Evolutionary conservation across 37 sponge, comb jelly and placozoan genomes (phyloP).

Genomic region (Aphrocallistes beatrix): DNA sequence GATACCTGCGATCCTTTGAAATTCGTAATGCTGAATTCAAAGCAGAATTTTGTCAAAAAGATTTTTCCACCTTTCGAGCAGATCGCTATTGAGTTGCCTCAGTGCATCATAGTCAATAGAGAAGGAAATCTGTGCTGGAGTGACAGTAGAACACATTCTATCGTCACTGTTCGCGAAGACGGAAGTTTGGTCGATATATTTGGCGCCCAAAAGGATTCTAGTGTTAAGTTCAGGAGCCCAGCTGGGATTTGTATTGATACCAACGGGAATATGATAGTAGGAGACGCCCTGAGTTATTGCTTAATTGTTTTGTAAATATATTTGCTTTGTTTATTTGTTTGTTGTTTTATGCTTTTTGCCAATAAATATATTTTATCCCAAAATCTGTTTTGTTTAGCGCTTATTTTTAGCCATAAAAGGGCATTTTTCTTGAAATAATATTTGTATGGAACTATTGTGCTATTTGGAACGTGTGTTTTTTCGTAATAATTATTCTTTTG

Average conservation of each 20-base stretch:
- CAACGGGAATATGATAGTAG: neutral
- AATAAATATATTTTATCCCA: too few species aligned
- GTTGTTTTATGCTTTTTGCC: too few species aligned
- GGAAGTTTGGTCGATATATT: neutral
- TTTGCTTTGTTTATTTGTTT: neutral
- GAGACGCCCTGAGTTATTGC: neutral
- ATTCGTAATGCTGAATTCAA: neutral
- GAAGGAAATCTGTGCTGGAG: neutral
- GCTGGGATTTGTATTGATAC: neutral
- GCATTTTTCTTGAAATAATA: too few species aligned
- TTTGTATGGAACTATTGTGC: too few species aligned
- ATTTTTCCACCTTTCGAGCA: slow-evolving; percentile 13
- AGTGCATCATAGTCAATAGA: neutral
- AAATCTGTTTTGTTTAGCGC: too few species aligned
- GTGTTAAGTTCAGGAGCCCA: neutral
- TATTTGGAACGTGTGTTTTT: too few species aligned
- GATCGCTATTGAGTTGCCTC: neutral
- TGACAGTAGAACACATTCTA: neutral
- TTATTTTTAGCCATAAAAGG: too few species aligned
- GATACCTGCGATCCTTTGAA: neutral
- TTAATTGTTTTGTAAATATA: neutral
- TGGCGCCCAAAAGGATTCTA: neutral
- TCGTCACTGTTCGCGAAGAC: neutral
- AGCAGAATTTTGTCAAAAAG: neutral
- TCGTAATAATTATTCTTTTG: too few species aligned